Conservation (phyloP, 2,888 invertebrate genomes). For the Lobophora halterata region DNA sequence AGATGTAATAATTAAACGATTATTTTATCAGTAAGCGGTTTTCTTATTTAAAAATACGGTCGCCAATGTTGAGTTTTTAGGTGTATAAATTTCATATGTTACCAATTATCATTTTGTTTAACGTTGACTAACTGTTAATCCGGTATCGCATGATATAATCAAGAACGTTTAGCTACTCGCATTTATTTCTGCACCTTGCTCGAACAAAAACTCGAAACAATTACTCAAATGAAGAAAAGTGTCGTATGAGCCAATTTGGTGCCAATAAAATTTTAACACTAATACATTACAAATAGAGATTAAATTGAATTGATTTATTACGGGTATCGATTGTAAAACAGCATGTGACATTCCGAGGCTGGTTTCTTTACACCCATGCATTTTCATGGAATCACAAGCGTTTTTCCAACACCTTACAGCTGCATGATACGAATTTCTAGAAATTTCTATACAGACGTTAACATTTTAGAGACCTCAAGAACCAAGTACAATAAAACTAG, state of each 20-base stretch:
- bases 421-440: constrained; percentile 77
- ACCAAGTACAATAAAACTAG: too few species aligned
- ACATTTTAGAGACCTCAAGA: too few species aligned
- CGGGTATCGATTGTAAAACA: constrained; percentile 58
- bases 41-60: too few species aligned
- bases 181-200: constrained; percentile 77
- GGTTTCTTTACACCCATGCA: constrained; percentile 73
- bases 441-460: too few species aligned
- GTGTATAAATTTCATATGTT: constrained; percentile 8
- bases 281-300: constrained; percentile 57
- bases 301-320: constrained; percentile 57
- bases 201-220: constrained; percentile 76
- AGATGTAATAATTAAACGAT: too few species aligned
- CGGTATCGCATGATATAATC: constrained; percentile 47
- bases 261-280: constrained; percentile 64
- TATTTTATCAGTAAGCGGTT: too few species aligned
- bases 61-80: too few species aligned
- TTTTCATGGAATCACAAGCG: constrained; percentile 76
- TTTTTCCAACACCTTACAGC: constrained; percentile 79
- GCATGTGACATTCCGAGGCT: constrained; percentile 67
- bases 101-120: constrained; percentile 9
- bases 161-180: constrained; percentile 49
- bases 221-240: constrained; percentile 59
- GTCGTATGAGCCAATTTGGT: constrained; percentile 58
- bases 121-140: constrained; percentile 12